Evolutionary conservation across 2,888 invertebrate species (phyloP).

Genomic region (Teleogryllus oceanicus): DNA sequence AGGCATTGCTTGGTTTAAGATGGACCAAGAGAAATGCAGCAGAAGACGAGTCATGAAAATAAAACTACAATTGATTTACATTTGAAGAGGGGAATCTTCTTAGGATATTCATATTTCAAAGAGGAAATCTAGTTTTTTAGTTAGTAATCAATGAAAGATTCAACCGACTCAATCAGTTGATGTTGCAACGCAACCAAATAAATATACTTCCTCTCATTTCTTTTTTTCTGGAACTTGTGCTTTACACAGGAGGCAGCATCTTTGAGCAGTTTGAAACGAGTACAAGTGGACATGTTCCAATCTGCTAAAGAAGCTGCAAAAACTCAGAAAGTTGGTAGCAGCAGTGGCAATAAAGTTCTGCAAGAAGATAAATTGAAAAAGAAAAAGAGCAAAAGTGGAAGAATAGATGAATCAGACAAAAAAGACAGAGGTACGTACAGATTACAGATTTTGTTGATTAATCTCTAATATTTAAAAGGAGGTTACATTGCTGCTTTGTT

Average conservation of each 20-base stretch:
- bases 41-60: no score
- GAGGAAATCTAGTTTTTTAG: not conserved
- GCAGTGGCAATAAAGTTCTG: conserved; percentile 2
- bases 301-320: conserved; percentile 1
- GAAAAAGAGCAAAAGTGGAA: conserved; percentile 24
- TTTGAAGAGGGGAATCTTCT: no score
- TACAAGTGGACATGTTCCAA: not conserved
- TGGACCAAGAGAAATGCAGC: no score
- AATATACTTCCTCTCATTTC: no score
- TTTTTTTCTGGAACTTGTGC: no score
- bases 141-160: no score
- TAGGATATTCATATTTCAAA: not conserved
- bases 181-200: not conserved
- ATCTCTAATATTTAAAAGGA: no score
- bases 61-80: no score
- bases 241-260: conserved; percentile 8
- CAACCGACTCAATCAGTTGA: not conserved
- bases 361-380: conserved; percentile 20
- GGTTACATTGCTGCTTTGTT: not conserved
- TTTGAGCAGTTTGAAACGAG: not conserved
- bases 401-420: not conserved
- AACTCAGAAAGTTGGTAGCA: not conserved
- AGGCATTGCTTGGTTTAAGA: no score
- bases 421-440: not conserved
- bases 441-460: not conserved